Percentiles rank a stretch among this genome's conserved stretches.
phyloP scores from a whole-genome alignment of 2,113 vertebrate species.

The Paralichthys olivaceus region DNA sequence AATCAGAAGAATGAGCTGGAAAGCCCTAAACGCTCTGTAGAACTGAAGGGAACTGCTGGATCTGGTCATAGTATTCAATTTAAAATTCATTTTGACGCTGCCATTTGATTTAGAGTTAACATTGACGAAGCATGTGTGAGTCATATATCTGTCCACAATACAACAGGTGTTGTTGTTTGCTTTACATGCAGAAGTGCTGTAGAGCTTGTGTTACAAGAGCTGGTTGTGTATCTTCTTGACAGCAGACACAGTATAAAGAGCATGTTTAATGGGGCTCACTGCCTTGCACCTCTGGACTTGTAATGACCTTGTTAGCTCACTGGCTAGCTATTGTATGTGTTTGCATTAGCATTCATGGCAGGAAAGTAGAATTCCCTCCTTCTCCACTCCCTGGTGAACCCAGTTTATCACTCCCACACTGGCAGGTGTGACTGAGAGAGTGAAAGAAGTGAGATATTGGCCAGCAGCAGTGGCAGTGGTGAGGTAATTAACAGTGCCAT shows the following conservation, averaged over 20 bases:
- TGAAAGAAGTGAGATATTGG: slow-evolving; percentile 59
- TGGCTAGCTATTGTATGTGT: slow-evolving; percentile 33
- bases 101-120: background rate
- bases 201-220: background rate
- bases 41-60: no score
- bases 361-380: slow-evolving; percentile 22
- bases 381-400: slow-evolving; percentile 28
- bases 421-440: slow-evolving; percentile 65
- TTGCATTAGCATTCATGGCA: slow-evolving; percentile 57
- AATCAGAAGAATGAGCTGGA: no score
- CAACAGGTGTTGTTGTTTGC: background rate
- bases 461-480: slow-evolving; percentile 51
- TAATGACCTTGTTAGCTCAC: slow-evolving; percentile 64
- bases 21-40: no score
- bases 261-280: slow-evolving; percentile 46
- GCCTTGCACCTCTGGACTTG: slow-evolving; percentile 52
- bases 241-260: slow-evolving; percentile 33
- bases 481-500: slow-evolving; percentile 69
- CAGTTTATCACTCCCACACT: slow-evolving; percentile 62
- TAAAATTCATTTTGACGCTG: no score
- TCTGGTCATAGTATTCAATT: no score
- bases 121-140: background rate
- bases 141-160: background rate
- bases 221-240: slow-evolving; percentile 30
- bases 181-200: background rate